A percentile compares a stretch with the other conserved stretches of the same genome.
Conservation (phyloP, 2,113 vertebrate genomes). For the Anguilla rostrata region DNA sequence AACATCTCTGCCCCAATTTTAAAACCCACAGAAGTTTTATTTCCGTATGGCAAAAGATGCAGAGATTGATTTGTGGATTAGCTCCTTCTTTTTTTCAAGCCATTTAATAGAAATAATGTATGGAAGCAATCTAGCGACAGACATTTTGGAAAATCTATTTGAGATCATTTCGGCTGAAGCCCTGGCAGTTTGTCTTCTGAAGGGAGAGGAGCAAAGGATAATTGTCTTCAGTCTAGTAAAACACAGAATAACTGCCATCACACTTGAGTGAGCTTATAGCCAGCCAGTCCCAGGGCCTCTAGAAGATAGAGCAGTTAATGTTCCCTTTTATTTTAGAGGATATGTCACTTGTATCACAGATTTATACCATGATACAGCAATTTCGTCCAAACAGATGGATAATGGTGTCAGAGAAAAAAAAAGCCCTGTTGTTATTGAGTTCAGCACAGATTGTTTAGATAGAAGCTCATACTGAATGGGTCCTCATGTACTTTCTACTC, state of each 20-base stretch:
- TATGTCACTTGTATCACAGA: slow-evolving; percentile 99
- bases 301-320: slow-evolving; percentile 99
- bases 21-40: slow-evolving; percentile 46
- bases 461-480: slow-evolving; percentile 86
- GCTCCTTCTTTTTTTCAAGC: slow-evolving; percentile 89
- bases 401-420: slow-evolving; percentile 95
- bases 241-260: slow-evolving; percentile 99
- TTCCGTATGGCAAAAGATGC: slow-evolving; percentile 67
- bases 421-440: slow-evolving; percentile 96
- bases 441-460: slow-evolving; percentile 98
- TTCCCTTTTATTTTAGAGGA: slow-evolving; percentile 99
- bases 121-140: slow-evolving; percentile 99
- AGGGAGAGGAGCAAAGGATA: slow-evolving; percentile 99
- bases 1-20: background rate
- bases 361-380: slow-evolving; percentile 99
- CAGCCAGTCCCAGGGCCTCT: slow-evolving; percentile 98
- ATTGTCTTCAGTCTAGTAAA: slow-evolving; percentile 99
- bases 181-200: slow-evolving; percentile 99
- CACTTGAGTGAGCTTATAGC: slow-evolving; percentile 99
- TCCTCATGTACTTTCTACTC: slow-evolving; percentile 85
- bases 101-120: slow-evolving; percentile 99
- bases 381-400: slow-evolving; percentile 99
- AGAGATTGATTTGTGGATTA: slow-evolving; percentile 96
- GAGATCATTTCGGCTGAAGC: slow-evolving; percentile 99
- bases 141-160: slow-evolving; percentile 99